phyloP scores from a whole-genome alignment of 2,113 vertebrate genomes.

The Lepidothrix coronata region DNA sequence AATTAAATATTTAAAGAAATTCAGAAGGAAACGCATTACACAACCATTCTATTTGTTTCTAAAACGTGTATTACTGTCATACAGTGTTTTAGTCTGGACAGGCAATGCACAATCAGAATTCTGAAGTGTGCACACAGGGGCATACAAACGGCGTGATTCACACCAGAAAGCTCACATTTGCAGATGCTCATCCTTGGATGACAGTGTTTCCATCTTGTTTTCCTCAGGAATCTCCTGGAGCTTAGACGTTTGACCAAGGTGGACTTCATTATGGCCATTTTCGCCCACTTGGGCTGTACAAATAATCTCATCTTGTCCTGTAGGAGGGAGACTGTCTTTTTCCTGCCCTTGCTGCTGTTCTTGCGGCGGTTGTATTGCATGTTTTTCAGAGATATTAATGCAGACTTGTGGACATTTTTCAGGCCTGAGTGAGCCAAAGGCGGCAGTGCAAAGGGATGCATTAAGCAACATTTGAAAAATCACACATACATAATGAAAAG shows the following conservation, averaged over 20 bases:
- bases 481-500: neutral
- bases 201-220: neutral
- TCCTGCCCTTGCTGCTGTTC: slow-evolving; percentile 63
- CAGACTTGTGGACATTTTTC: slow-evolving; percentile 29
- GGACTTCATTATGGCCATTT: neutral
- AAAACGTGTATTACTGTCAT: neutral
- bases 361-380: neutral
- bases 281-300: slow-evolving; percentile 1
- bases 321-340: slow-evolving; percentile 15
- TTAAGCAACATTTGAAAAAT: slow-evolving; percentile 2
- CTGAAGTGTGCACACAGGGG: neutral
- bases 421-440: slow-evolving; percentile 45
- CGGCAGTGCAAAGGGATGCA: slow-evolving; percentile 30
- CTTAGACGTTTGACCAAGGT: neutral
- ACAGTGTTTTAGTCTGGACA: neutral
- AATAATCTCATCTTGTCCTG: slow-evolving; percentile 74
- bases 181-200: slow-evolving; percentile 62
- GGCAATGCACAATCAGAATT: neutral
- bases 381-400: slow-evolving; percentile 67
- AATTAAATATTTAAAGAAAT: neutral
- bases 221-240: slow-evolving; percentile 13
- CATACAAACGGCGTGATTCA: neutral
- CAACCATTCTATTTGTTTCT: neutral
- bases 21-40: neutral
- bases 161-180: slow-evolving; percentile 75